Percentiles rank a stretch among this genome's conserved stretches.
phyloP scores from a whole-genome alignment of 2,888 invertebrate genomes.

The Priocnemis perturbator region DNA sequence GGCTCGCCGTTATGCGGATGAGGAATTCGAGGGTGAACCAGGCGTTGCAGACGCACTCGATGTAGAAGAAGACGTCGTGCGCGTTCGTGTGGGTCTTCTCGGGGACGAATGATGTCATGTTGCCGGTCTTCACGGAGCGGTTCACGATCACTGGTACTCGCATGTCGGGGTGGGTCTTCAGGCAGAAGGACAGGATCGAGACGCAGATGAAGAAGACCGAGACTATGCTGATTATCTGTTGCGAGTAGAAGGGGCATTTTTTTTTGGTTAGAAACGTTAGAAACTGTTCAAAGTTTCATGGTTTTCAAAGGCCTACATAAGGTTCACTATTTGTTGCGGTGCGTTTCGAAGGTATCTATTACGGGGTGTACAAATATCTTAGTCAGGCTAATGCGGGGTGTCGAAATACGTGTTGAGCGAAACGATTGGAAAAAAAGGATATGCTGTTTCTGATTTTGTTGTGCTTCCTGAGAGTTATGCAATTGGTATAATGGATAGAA shows the following conservation, averaged over 20 bases:
- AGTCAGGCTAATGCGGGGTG: too few relatives aligned
- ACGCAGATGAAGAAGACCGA: constrained; percentile 99
- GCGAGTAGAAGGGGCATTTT: not conserved
- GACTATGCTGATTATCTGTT: constrained; percentile 96
- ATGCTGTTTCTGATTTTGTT: too few relatives aligned
- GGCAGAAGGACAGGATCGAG: constrained; percentile 99
- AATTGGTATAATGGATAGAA: too few relatives aligned
- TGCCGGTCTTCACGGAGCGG: constrained; percentile 86
- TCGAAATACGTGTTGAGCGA: too few relatives aligned
- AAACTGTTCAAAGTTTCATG: too few relatives aligned
- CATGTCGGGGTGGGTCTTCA: constrained; percentile 99
- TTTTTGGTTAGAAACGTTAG: too few relatives aligned
- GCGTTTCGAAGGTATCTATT: too few relatives aligned
- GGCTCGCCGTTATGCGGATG: constrained; percentile 93
- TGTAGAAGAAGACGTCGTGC: constrained; percentile 98
- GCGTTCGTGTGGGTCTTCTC: constrained; percentile 96
- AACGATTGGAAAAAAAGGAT: too few relatives aligned
- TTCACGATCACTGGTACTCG: constrained; percentile 92
- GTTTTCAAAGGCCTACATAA: too few relatives aligned
- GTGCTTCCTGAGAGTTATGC: too few relatives aligned
- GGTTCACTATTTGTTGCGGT: too few relatives aligned
- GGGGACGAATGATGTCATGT: constrained; percentile 88
- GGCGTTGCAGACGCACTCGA: constrained; percentile 98
- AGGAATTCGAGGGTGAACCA: constrained; percentile 99
- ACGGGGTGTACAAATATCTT: too few relatives aligned